Base-by-base conservation (phyloP, 2,888 invertebrate species). In the Polia nebulosa region DNA sequence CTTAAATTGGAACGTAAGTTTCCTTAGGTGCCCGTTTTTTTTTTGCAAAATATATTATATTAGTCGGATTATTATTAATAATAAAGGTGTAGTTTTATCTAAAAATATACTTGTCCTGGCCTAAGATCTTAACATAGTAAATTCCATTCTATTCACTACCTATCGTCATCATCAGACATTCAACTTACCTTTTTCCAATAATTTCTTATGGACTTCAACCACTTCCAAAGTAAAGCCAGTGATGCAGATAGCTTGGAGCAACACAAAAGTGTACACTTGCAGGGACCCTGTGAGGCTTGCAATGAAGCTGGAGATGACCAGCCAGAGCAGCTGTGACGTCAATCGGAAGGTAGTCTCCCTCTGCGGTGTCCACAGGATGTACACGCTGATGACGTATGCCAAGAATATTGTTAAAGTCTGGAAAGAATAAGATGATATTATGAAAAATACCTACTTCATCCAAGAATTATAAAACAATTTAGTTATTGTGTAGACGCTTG, bases 251-350 rank as follows among this genome's bases (percentile, higher is more conserved):
- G 96, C 88, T 93, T 98, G 97, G 0, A 98, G 93, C 0, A 96
- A 78, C 22, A 97, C 93, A 90, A 98, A 98, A 22, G 97, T 96
- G 55, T 97, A 97, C n/a, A 98, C 97, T 91, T 98, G 97, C 47
- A 98, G 96, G 1, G 97, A 96, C 1, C 98, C 98, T 2, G 98
- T 96, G 44, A 97, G 96, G 81, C 97, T 97, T 53, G 98, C 97
- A 15, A 97, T 84, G 87, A 97, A 98, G 79, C 98, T 97, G 25
- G 98, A 97, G 39, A 98, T 92, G 6, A 98, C 94, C 17, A 98
- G 92, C 99, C 99, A 99, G 27, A 98, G 91, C 1, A 96, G 92
- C 78, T 97, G 97, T 0, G 98, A 97, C 13, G 97, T 96, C 58
- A 97, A 96, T 47, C 97, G 96, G 87, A 98, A 97, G 63, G 96